phyloP scores from a whole-genome alignment of 2,888 invertebrate species.

The Agapostemon virescens region DNA sequence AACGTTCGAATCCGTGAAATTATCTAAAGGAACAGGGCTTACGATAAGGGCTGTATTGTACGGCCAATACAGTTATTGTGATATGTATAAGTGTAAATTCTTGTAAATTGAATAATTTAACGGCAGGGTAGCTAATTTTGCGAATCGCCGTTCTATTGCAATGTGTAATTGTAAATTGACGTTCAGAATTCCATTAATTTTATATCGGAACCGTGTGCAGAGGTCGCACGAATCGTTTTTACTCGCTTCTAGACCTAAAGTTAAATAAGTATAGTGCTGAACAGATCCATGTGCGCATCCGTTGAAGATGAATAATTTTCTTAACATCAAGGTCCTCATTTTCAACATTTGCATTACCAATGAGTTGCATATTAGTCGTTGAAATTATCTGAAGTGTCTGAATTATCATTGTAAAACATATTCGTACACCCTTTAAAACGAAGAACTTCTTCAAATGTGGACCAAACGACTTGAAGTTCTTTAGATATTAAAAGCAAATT shows the following conservation, averaged over 20 bases:
- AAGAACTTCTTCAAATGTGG: too few species aligned
- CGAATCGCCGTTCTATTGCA: constrained; percentile 6
- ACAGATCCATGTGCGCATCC: too few species aligned
- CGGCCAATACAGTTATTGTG: constrained; percentile 27
- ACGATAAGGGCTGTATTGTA: constrained; percentile 7
- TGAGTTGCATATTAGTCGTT: too few species aligned
- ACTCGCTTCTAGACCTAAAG: constrained; percentile 12
- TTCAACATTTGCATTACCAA: too few species aligned
- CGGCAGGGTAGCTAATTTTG: constrained; percentile 1
- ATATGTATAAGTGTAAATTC: constrained; percentile 48
- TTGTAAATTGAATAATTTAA: constrained; percentile 48
- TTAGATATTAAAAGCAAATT: too few species aligned
- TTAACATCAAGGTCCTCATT: too few species aligned
- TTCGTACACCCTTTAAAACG: too few species aligned
- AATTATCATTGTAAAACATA: too few species aligned
- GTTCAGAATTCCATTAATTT: neutral
- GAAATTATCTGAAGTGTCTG: too few species aligned
- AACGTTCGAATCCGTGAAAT: neutral
- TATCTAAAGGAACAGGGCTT: neutral
- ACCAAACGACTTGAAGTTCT: too few species aligned
- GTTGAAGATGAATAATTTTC: too few species aligned
- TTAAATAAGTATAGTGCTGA: constrained; percentile 5
- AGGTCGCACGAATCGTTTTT: constrained; percentile 7
- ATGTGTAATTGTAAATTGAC: neutral
- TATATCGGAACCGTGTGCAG: neutral